Conservation (phyloP, 2,113 vertebrate genomes). For the Melanerpes formicivorus region DNA sequence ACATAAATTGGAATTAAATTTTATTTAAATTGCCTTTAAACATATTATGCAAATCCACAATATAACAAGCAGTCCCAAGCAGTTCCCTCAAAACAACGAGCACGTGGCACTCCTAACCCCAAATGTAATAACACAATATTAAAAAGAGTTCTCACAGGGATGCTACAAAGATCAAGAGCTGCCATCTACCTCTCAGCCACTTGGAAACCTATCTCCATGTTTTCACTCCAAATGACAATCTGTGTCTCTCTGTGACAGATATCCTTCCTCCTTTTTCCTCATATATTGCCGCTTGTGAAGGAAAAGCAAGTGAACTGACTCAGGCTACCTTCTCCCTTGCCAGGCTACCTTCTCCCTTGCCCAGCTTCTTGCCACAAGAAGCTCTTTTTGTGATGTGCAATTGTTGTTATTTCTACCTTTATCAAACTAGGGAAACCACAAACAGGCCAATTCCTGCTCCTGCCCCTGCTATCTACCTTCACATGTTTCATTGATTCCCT, state of each 20-base stretch:
- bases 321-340: not conserved
- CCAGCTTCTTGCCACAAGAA: not conserved
- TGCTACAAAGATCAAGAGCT: not conserved
- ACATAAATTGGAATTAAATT: conserved; percentile 32
- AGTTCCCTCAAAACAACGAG: not conserved
- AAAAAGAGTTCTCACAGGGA: not conserved
- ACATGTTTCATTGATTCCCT: rapidly evolving
- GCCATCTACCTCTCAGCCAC: not conserved
- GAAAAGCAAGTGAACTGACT: not conserved
- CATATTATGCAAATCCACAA: conserved; percentile 24
- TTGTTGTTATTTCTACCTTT: not conserved
- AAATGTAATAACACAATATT: not conserved
- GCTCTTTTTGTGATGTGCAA: not conserved
- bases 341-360: not conserved
- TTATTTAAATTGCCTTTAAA: conserved; percentile 46
- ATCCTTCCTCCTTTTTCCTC: not conserved
- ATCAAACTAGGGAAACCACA: not conserved
- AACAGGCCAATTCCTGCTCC: not conserved
- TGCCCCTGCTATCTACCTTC: not conserved
- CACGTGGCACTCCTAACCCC: not conserved
- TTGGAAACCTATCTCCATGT: not conserved
- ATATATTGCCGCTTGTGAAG: not conserved
- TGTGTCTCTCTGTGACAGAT: not conserved
- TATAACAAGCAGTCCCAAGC: not conserved
- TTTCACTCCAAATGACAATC: not conserved